These are phyloP conservation scores for Tympanoctomys barrerae DNA, from an alignment of 2,797 vertebrate species.

Conservation along the genomic window DNA sequence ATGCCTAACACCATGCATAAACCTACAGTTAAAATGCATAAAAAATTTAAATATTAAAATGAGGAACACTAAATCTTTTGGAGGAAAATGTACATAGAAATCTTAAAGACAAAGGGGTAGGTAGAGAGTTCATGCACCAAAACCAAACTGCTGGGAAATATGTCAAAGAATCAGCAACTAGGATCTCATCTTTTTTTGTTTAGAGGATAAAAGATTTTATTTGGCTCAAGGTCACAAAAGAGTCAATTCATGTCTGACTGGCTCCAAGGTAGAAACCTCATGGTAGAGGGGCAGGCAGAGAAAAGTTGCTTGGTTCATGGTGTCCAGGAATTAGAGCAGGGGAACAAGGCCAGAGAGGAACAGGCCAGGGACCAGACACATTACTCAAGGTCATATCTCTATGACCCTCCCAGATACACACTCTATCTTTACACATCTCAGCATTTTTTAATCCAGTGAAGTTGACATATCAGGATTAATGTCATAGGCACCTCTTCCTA, in stretches of 20 bases:
- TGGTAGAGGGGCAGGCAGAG: neutral
- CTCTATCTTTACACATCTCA: neutral
- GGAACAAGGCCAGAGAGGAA: neutral
- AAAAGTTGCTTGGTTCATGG: neutral
- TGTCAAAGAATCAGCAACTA: too few species aligned
- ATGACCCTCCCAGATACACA: neutral
- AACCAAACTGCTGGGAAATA: too few species aligned
- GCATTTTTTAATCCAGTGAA: neutral
- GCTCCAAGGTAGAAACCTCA: too few species aligned
- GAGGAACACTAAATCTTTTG: too few species aligned
- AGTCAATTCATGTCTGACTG: neutral
- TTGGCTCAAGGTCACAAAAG: neutral
- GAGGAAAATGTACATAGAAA: too few species aligned
- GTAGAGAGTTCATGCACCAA: too few species aligned
- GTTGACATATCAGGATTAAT: neutral
- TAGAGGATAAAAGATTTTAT: neutral
- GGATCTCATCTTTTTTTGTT: too few species aligned
- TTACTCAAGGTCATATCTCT: neutral
- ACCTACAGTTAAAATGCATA: too few species aligned
- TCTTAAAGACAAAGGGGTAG: too few species aligned
- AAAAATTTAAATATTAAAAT: too few species aligned
- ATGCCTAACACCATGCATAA: too few species aligned
- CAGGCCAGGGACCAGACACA: neutral
- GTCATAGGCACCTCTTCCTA: neutral
- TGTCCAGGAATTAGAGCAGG: neutral